Base-by-base conservation (phyloP, 2,113 vertebrate genomes). In the Lanius collurio region DNA sequence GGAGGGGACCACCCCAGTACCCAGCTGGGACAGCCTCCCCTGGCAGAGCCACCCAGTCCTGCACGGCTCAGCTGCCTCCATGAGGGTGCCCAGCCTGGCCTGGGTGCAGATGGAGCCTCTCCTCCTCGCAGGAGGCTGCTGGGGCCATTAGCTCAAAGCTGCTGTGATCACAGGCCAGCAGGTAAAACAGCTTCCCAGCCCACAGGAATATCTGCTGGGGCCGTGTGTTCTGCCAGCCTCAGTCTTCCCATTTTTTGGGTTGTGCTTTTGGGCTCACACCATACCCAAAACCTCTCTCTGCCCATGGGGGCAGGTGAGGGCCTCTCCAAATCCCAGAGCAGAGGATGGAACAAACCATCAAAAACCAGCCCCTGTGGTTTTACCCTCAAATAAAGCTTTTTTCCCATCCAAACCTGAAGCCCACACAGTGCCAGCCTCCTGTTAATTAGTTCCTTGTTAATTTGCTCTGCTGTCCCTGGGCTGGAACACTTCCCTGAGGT, bases 61-160 rank as follows among this genome's bases (percentile, higher is more conserved):
- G 1, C 77, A 4, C 0, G 0, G 57, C 67, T 82, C 81, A 31
- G 79, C 30, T 30, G 67, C 28, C 1, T 7, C 63, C 21, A 0
- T 3, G 0, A 17, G 50, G 31, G 28, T 35, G 52, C 37, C 6
- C 2, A 9, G 15, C 24, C 70, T 19, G 31, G 49, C 59, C 5
- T 0, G 37, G 57, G 21, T 11, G 28, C 69, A 92, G 83, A 56
- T 52, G 83, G 79, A 87, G 47, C 68, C 15, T 60, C 52, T 49
- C 8, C 23, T 76, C 31, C 41, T 41, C 1, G 0, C 6, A 1
- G 49, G 41, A 83, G 28, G 22, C 33, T 89, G 79, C 73, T 78
- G 71, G 73, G 27, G 27, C 55, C 5, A 1, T 49, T 10, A 41
- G 71, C 91, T 70, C 68, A 15, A 27, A 80, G 74, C 60, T 76